These are phyloP conservation scores for Cheilosia impressa DNA, from an alignment of 2,888 invertebrate species.

Conservation along the genomic window DNA sequence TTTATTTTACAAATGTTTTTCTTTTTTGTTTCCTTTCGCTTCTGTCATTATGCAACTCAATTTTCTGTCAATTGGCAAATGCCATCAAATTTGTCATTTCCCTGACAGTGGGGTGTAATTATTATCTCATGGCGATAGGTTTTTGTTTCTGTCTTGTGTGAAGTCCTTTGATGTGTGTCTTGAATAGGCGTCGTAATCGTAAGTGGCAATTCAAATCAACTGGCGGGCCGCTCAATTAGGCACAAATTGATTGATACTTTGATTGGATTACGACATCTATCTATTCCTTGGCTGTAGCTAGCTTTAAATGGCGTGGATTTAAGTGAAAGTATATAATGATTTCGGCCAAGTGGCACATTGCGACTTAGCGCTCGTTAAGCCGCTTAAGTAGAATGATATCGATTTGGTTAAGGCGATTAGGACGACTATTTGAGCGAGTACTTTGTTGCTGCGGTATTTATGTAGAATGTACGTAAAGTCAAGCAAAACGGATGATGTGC, in stretches of 20 bases:
- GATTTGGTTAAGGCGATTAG: constrained; percentile 69
- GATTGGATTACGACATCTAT: constrained; percentile 68
- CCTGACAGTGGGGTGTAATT: constrained; percentile 53
- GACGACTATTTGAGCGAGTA: constrained; percentile 19
- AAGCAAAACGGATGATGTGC: constrained; percentile 24
- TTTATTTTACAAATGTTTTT: constrained; percentile 58
- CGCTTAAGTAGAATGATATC: constrained; percentile 65
- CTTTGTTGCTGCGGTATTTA: constrained; percentile 30
- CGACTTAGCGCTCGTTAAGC: constrained; percentile 55
- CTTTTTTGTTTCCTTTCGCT: constrained; percentile 18
- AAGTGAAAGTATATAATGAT: constrained; percentile 68
- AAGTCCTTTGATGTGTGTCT: constrained; percentile 32
- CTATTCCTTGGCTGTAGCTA: constrained; percentile 10
- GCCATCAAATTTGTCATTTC: constrained; percentile 51
- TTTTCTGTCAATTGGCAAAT: constrained; percentile 65
- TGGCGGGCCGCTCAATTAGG: constrained; percentile 66
- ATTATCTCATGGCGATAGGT: constrained; percentile 50
- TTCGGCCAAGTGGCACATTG: constrained; percentile 53
- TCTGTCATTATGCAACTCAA: constrained; percentile 56
- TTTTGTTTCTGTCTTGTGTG: constrained; percentile 5
- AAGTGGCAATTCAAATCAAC: constrained; percentile 53
- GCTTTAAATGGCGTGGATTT: constrained; percentile 38
- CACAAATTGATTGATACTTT: constrained; percentile 73
- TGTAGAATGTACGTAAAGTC: constrained; percentile 1
- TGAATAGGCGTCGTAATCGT: constrained; percentile 52